Evolutionary conservation across 2,888 invertebrate species (phyloP), one percentile per base, ranked within the genome.

Genomic region (Conchocele bisecta): DNA sequence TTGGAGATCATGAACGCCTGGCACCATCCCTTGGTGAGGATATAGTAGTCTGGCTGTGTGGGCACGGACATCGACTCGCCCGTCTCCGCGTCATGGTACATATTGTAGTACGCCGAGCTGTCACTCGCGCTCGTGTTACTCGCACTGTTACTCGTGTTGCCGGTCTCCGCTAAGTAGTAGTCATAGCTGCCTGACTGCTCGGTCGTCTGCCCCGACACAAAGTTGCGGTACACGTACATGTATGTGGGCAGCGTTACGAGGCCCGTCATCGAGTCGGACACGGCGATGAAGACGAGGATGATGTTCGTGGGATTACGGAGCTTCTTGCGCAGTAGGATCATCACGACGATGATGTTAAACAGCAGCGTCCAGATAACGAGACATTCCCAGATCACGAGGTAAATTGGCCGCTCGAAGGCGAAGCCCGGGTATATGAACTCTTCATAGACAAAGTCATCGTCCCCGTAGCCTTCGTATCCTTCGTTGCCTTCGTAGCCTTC

Each of bases 241-340:
- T 61, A 60, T 3, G 63, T 33, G 4, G 75, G 75, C 20, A 75
- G 51, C 3, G 70, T 75, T n/a, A 69, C 64, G n/a, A 75, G 41
- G 5, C 75, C 75, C 13, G 69, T 75, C 46, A 75, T 26, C 1
- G 75, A 69, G 35, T 75, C 75, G 0, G 75, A 46, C 7, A 69
- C 63, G n/a, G 75, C 75, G 33, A 75, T 75, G 1, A 66, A 65
- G 24, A 70, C 66, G 9, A 75, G 50, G 31, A 70, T 54, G 11
- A 53, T 31, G 28, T 75, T 65, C 5, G 61, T 74, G 4, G 59
- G 39, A 39, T 44, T 66, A 35, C 69, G 74, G 57, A 69, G 61
- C 22, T 61, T 63, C 54, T 53, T 69, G 29, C 64, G 65, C 24
- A 70, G 13, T 17, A 74, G 51, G 4, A 74, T 59, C 13, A 48